phyloP scores from a whole-genome alignment of 1,140 invertebrate genomes.

The Drosophila ambigua region DNA sequence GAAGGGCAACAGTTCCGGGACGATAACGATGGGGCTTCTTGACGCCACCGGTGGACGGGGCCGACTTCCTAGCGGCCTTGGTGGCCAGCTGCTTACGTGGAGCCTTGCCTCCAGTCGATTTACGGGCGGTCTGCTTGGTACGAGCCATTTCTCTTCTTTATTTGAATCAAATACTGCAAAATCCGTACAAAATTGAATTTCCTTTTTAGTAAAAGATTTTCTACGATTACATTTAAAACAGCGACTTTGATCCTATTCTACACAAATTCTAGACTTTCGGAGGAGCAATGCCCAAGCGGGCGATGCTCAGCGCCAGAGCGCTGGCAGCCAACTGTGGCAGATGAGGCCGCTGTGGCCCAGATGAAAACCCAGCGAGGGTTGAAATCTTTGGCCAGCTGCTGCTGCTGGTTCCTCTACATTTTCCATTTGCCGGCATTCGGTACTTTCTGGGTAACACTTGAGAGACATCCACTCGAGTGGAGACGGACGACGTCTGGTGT shows the following conservation, averaged over 20 bases:
- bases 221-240: no score
- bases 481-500: slow-evolving; percentile 35
- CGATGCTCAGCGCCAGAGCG: slow-evolving; percentile 61
- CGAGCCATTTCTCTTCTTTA: slow-evolving; percentile 86
- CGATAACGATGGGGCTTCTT: slow-evolving; percentile 91
- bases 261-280: background rate
- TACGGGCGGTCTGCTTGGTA: slow-evolving; percentile 95
- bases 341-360: slow-evolving; percentile 4
- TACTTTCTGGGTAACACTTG: slow-evolving; percentile 59
- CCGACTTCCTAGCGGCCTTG: slow-evolving; percentile 91
- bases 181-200: background rate
- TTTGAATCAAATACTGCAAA: slow-evolving; percentile 2
- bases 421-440: slow-evolving; percentile 38
- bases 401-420: slow-evolving; percentile 31
- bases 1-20: slow-evolving; percentile 93
- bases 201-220: no score
- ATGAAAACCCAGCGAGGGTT: slow-evolving; percentile 55
- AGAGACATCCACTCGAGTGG: slow-evolving; percentile 65
- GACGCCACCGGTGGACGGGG: slow-evolving; percentile 90
- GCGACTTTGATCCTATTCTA: no score
- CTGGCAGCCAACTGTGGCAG: slow-evolving; percentile 56
- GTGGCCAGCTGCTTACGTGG: slow-evolving; percentile 94
- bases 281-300: slow-evolving; percentile 15
- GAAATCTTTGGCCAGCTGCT: slow-evolving; percentile 49
- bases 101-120: slow-evolving; percentile 93